phyloP scores from a whole-genome alignment of 64 coral and sea anemone species.

The Hydrozoanthus tunicans region DNA sequence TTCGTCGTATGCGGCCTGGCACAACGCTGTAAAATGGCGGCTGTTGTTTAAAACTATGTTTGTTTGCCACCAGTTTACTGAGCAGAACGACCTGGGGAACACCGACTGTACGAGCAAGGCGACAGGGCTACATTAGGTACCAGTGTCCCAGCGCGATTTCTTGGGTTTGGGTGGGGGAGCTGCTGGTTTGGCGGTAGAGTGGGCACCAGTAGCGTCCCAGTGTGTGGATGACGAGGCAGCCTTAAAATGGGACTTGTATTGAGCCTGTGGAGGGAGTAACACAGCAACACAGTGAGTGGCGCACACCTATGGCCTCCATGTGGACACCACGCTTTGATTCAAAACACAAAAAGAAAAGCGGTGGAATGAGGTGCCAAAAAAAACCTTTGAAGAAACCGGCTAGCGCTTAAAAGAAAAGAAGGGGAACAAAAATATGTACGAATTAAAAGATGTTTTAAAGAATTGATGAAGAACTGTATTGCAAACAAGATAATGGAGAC shows the following conservation, averaged over 20 bases:
- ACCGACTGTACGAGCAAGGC: no score
- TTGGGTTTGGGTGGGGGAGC: constrained; percentile 41
- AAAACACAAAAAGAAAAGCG: no score
- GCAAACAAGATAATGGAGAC: no score
- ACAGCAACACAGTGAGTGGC: no score
- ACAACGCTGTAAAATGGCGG: no score
- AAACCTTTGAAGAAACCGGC: neutral
- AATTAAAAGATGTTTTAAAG: neutral
- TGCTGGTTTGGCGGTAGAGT: constrained; percentile 31
- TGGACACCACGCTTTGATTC: no score
- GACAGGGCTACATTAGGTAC: neutral
- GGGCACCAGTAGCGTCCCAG: constrained; percentile 72
- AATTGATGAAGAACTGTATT: no score
- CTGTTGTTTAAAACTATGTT: neutral
- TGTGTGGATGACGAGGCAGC: constrained; percentile 73
- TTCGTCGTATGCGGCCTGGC: no score
- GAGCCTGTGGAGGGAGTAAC: constrained; percentile 59
- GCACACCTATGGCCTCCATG: no score
- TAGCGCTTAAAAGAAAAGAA: no score
- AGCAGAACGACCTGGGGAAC: no score
- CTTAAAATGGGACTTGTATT: constrained; percentile 84
- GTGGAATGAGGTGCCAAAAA: neutral
- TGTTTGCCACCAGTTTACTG: neutral
- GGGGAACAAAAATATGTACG: neutral
- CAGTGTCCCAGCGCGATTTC: constrained; percentile 56